Evolutionary conservation across 1,140 invertebrate genomes (phyloP).

Genomic region (Parasteatoda tepidariorum): DNA sequence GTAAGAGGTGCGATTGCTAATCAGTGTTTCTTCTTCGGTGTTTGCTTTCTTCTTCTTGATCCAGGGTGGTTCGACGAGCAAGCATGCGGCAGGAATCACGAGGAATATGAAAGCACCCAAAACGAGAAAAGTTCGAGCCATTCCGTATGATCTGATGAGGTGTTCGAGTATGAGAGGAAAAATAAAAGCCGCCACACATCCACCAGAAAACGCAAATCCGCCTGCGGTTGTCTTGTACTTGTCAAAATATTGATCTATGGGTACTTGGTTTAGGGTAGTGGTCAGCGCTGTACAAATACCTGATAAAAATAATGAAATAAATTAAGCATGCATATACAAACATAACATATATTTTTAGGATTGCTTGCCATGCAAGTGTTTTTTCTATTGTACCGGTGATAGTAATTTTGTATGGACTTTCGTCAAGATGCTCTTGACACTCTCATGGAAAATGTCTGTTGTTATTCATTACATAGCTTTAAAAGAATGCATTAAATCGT

Average conservation of each 20-base stretch:
- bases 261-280: constrained; percentile 56
- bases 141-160: constrained; percentile 43
- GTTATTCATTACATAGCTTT: too few species aligned
- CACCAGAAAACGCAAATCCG: constrained; percentile 66
- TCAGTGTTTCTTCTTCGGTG: too few species aligned
- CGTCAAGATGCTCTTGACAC: too few species aligned
- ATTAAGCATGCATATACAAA: too few species aligned
- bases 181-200: constrained; percentile 67
- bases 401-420: too few species aligned
- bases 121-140: constrained; percentile 72
- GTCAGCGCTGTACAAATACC: constrained; percentile 38
- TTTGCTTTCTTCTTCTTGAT: neutral
- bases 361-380: too few species aligned
- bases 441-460: too few species aligned
- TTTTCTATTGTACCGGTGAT: too few species aligned
- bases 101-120: constrained; percentile 85
- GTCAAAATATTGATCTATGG: constrained; percentile 46
- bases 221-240: constrained; percentile 43
- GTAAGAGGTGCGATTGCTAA: too few species aligned
- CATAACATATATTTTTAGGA: too few species aligned
- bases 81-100: constrained; percentile 66
- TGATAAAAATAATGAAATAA: neutral
- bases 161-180: constrained; percentile 66
- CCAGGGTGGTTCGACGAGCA: constrained; percentile 74
- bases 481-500: too few species aligned